These are phyloP conservation scores for Nomada hirtipes DNA, from an alignment of 2,888 invertebrate genomes.

Conservation along the genomic window DNA sequence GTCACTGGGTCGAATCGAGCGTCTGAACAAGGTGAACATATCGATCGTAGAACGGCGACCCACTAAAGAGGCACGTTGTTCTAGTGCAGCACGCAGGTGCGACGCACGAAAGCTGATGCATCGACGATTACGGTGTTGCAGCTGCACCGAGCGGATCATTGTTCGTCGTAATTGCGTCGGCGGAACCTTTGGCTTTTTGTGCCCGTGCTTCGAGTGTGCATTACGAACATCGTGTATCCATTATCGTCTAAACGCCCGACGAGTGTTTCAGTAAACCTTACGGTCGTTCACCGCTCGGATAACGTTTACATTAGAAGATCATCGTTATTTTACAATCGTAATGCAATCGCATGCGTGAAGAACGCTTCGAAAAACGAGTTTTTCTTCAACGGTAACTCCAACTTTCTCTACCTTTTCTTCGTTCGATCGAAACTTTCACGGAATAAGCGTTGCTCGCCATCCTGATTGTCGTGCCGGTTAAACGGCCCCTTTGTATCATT, in stretches of 20 bases:
- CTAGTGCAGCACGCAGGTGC: conserved; percentile 66
- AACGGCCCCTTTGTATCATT: conserved; percentile 5
- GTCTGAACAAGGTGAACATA: conserved; percentile 71
- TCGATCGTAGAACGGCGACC: conserved; percentile 70
- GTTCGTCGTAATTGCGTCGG: conserved; percentile 17
- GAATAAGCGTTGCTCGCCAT: conserved; percentile 1
- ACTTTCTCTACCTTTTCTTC: conserved; percentile 4
- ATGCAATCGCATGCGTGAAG: too few relatives aligned
- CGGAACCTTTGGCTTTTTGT: neutral
- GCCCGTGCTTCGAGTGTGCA: neutral
- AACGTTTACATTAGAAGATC: too few relatives aligned
- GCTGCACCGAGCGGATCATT: conserved; percentile 16
- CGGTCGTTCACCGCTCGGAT: too few relatives aligned
- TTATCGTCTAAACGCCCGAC: neutral
- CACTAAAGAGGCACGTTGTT: conserved; percentile 58
- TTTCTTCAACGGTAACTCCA: neutral
- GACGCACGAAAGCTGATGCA: conserved; percentile 52
- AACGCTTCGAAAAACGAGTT: neutral
- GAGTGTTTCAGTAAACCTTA: neutral
- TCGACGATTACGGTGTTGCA: conserved; percentile 37
- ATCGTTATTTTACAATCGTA: too few relatives aligned
- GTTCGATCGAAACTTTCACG: conserved; percentile 22
- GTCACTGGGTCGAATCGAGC: conserved; percentile 71
- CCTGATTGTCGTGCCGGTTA: neutral
- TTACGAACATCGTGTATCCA: neutral